A percentile compares a stretch with the other conserved stretches of the same genome.
Conservation (phyloP, 2,797 vertebrate genomes). For the Cyclopterus lumpus region DNA sequence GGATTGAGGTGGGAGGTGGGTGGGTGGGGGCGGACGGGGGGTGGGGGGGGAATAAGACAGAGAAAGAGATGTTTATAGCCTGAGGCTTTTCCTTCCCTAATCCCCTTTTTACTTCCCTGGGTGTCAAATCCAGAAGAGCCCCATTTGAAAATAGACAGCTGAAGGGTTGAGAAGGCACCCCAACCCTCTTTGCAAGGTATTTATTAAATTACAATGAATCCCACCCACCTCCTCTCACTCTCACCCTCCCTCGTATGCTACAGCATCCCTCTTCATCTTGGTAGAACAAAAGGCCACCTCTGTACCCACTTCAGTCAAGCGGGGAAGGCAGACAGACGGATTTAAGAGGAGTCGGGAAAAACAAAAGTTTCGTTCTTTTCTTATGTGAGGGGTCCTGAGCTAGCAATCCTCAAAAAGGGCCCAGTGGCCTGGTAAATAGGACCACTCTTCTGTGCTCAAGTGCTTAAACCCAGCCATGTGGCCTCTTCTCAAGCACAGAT, state of each 20-base stretch:
- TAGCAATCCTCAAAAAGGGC: conserved; percentile 60
- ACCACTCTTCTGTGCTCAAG: conserved; percentile 64
- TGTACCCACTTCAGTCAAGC: conserved; percentile 72
- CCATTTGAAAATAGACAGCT: conserved; percentile 58
- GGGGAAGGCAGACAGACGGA: conserved; percentile 60
- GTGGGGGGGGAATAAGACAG: conserved; percentile 40
- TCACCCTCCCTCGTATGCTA: conserved; percentile 46
- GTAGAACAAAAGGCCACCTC: conserved; percentile 74
- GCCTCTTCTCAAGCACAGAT: conserved; percentile 49
- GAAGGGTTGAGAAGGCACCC: conserved; percentile 65
- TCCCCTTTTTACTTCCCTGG: conserved; percentile 63
- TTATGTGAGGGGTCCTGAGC: conserved; percentile 67
- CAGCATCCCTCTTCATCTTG: conserved; percentile 70
- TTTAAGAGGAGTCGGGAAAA: conserved; percentile 66
- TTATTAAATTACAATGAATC: conserved; percentile 73
- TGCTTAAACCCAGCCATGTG: conserved; percentile 57
- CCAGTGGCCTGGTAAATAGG: conserved; percentile 67
- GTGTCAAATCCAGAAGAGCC: conserved; percentile 65
- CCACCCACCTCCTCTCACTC: conserved; percentile 58
- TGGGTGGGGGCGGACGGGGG: conserved; percentile 37
- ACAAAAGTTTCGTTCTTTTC: conserved; percentile 68
- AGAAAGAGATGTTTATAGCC: conserved; percentile 63
- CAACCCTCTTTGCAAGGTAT: conserved; percentile 56
- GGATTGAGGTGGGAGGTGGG: conserved; percentile 28
- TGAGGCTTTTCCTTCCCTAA: conserved; percentile 62